Evolutionary conservation across 1,140 invertebrate genomes (phyloP).

Genomic region (Euura saliciscinereae): DNA sequence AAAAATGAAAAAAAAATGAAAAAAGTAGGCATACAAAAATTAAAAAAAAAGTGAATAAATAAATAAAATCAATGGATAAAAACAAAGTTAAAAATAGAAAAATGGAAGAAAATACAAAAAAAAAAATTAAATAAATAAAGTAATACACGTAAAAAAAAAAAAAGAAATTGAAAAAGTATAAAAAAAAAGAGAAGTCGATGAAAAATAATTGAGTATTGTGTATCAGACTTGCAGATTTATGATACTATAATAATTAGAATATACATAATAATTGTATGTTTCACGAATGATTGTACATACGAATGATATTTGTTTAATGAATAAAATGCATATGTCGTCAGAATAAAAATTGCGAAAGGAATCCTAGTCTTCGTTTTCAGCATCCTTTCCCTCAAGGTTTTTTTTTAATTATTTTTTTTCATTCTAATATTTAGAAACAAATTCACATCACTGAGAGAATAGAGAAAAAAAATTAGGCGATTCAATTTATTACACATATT

Average conservation of each 20-base stretch:
- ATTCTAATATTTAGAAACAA: too few species aligned
- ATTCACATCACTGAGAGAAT: too few species aligned
- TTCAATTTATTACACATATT: too few species aligned
- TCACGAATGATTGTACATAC: conserved; percentile 9
- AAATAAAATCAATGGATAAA: neutral
- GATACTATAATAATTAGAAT: neutral
- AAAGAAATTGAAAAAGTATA: neutral
- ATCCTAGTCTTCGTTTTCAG: too few species aligned
- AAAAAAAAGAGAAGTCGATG: neutral
- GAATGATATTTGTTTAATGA: conserved; percentile 10
- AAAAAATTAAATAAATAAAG: neutral
- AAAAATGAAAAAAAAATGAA: neutral
- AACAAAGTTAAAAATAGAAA: neutral
- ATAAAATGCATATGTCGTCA: conserved; percentile 7
- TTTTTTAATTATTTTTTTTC: too few species aligned
- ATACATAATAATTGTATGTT: conserved; percentile 5
- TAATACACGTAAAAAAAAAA: neutral
- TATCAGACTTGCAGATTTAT: neutral
- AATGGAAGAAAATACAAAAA: neutral
- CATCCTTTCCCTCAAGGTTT: too few species aligned
- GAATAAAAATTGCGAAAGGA: neutral
- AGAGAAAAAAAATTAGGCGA: too few species aligned
- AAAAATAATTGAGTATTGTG: neutral
- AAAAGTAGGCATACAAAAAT: neutral
- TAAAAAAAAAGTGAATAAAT: neutral